Base-by-base conservation (phyloP, 2,797 vertebrate genomes). In the Poeciliopsis turneri region DNA sequence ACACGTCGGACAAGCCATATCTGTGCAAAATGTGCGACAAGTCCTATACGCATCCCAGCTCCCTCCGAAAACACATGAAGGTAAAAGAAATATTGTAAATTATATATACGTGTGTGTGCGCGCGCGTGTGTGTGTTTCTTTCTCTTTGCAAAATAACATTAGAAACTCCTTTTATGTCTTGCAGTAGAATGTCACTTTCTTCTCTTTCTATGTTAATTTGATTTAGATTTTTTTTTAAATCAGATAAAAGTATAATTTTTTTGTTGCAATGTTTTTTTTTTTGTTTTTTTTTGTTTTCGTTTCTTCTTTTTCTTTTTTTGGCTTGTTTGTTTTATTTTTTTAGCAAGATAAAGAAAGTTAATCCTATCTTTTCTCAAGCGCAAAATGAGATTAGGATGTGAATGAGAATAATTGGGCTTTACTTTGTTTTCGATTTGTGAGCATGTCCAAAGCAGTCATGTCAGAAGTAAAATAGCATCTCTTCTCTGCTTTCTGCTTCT, bases 11-110 rank as follows among this genome's bases (percentile, higher is more conserved):
- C 95, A 99, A 99, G 88, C 98, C 98, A 57, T 99, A 99, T 95
- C 97, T 99, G 79, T 99, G 98, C 97, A 99, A 99, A 97, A 98
- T 99, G 98, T 99, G 98, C 89, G 98, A 99, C 95, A 99, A 99
- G 96, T 99, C 98, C 66, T 99, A 99, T 96, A 99, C 98, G 87
- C 98, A 99, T 82, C 98, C 98, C 92, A 99, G 98, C 95, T 99
- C 98, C 86, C 97, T 99, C 92, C 97, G 98, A 93, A 99, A 99
- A 95, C 98, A 99, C 96, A 99, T 98, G 98, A 99, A 99, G 98
- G 98, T 99, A 97, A 90, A 82, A 30, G 11, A 43, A n/a, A 59
- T 13, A 15, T 59, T 61, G 20, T 53, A 25, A 53, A 53, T 53
- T 25, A 53, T 25, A 25, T 51, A 3, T 51, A 23, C 7, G 6